Evolutionary conservation across 2,888 invertebrate genomes (phyloP), one percentile per base, ranked within the genome.

Genomic region (Phorcus lineatus): DNA sequence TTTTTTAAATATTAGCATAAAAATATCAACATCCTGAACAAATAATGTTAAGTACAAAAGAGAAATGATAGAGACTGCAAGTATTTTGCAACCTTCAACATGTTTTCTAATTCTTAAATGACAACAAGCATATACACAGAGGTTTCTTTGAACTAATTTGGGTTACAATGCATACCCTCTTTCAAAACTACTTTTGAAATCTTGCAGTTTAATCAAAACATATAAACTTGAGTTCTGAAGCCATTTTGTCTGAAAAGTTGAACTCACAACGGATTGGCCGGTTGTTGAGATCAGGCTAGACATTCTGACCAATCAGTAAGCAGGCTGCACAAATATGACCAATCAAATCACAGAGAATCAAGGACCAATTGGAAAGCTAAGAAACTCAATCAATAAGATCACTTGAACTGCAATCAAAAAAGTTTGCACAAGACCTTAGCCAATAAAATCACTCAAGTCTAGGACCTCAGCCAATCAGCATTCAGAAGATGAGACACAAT

Each of bases 401-500:
- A 6, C 47, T 47, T 47, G 11, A 47, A 47, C 47, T 47, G 9
- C 47, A 47, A 47, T 47, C 47, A 47, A 47, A 47, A 47, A 1
- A 47, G 47, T 47, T 47, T 47, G 47, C 47, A 47, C 47, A 47
- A 47, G 47, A 47, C 47, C 47, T 47, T 47, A 47, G 47, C 47
- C 47, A 47, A 47, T 47, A 9, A 28, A 16, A 62, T 28, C 57
- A 57, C 24, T 11, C 24, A 6, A 62, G 62, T 24, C 62, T 28
- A 24, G 28, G 24, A 28, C 28, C 62, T 62, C 28, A 24, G 28
- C 28, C 62, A 28, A 62, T 62, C 62, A 62, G 62, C 28, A 28
- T 28, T 62, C 28, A 62, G 62, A 24, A 62, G 28, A 62, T 62
- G 62, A 62, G 62, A 62, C 62, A 62, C 62, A 62, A 62, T 62